Evolutionary conservation across 2,888 invertebrate genomes (phyloP), one percentile per base, ranked within the genome.

Genomic region (Watsonalla cultraria): DNA sequence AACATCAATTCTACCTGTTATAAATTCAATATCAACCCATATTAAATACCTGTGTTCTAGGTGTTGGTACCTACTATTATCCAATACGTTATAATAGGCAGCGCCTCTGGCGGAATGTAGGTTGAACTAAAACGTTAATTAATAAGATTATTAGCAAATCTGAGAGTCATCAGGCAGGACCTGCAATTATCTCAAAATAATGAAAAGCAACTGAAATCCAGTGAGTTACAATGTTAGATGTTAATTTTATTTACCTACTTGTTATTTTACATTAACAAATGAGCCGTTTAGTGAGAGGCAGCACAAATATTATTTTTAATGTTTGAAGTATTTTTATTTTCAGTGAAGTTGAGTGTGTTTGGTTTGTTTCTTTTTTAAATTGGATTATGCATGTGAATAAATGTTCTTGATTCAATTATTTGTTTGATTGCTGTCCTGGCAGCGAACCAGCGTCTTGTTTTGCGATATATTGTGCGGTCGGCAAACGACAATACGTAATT

Each of bases 301-400:
- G 78, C 82, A 80, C 80, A 83, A 80, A 78, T 58, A 60, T 70
- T 70, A 71, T 67, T 61, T 66, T 62, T 63, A 68, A 70, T 75
- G 78, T 78, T 82, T 80, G 74, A 74, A 76, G 74, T 76, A 78
- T 72, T 80, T 75, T 74, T 76, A 74, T 77, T 78, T 84, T 80
- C 78, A 78, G 80, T 80, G 76, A 81, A 80, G 76, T 79, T 73
- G 77, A 78, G 86, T 81, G 87, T 86, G 89, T 89, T 89, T 88
- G 86, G 82, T 87, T 88, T 89, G 85, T 83, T 78, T 82, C 76
- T 83, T 81, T 78, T 76, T 78, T 70, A 68, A 79, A 79, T 80
- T 81, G 84, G 75, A 82, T 79, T 80, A 80, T 84, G 84, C 85
- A 84, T 88, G 88, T 86, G 87, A 90, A 89, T 90, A 90, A 90